Evolutionary conservation across 2,113 vertebrate species (phyloP).

Genomic region (Aythya baeri): DNA sequence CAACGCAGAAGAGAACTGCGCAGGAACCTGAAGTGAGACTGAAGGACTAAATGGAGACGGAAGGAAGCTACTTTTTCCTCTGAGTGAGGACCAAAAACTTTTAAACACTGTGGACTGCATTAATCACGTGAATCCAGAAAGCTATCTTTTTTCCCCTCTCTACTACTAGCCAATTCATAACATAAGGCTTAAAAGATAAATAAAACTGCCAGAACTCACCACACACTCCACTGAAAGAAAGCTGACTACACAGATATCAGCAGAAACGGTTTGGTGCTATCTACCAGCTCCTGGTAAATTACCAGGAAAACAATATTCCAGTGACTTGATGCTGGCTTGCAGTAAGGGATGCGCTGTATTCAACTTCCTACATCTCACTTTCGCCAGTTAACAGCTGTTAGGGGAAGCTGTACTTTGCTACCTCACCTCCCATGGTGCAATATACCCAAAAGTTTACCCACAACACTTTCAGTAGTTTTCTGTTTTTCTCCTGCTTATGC

Average conservation of each 20-base stretch:
- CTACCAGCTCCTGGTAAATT: not conserved
- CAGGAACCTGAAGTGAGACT: not conserved
- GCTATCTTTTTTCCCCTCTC: not conserved
- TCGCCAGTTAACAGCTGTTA: not conserved
- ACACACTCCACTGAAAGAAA: not conserved
- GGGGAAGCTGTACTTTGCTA: not conserved
- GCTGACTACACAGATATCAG: not conserved
- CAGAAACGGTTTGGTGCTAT: not conserved
- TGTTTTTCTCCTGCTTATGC: not conserved
- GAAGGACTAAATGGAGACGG: not conserved
- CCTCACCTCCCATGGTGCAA: not conserved
- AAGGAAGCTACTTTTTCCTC: not conserved
- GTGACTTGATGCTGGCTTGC: not conserved
- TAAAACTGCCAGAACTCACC: not conserved
- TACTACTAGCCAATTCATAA: not conserved
- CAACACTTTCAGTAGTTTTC: not conserved
- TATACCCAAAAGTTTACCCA: not conserved
- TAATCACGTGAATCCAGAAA: not conserved
- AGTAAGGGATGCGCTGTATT: not conserved
- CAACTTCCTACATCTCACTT: not conserved
- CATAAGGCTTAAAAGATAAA: not conserved
- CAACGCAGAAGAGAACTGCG: accelerated
- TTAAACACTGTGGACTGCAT: not conserved
- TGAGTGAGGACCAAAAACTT: not conserved
- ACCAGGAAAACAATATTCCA: not conserved